Evolutionary conservation across 2,888 invertebrate species (phyloP).

Genomic region (Eucera pruinosa): DNA sequence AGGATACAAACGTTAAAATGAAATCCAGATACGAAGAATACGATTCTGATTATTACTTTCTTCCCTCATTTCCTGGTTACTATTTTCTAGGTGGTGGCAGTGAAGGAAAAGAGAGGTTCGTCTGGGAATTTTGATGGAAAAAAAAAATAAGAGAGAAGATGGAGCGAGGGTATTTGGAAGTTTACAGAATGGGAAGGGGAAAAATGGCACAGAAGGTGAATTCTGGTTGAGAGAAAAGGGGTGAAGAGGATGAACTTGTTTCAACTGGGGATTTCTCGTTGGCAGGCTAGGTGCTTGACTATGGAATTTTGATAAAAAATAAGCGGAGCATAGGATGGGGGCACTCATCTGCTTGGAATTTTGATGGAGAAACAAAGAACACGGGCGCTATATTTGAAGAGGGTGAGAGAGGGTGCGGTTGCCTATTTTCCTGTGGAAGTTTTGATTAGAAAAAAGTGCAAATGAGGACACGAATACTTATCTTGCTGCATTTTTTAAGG

Average conservation of each 20-base stretch:
- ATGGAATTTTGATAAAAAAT: constrained; percentile 35
- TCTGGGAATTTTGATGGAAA: constrained; percentile 8
- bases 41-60: background rate
- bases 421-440: background rate
- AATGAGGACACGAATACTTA: no score
- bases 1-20: no score
- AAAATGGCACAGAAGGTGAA: background rate
- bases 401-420: background rate
- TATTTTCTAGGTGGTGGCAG: background rate
- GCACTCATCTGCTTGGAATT: constrained; percentile 18
- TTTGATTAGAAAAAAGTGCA: background rate
- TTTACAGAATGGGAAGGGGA: background rate
- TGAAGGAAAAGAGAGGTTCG: background rate
- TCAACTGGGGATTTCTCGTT: background rate
- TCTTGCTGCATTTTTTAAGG: no score
- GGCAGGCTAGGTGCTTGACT: background rate
- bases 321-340: background rate
- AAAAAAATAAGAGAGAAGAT: background rate
- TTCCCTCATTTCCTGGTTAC: background rate
- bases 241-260: background rate
- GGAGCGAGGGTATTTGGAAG: background rate
- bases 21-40: no score
- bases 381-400: background rate
- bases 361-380: constrained; percentile 10
- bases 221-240: background rate